Conservation (phyloP, 2,797 vertebrate genomes). For the Pristis pectinata region DNA sequence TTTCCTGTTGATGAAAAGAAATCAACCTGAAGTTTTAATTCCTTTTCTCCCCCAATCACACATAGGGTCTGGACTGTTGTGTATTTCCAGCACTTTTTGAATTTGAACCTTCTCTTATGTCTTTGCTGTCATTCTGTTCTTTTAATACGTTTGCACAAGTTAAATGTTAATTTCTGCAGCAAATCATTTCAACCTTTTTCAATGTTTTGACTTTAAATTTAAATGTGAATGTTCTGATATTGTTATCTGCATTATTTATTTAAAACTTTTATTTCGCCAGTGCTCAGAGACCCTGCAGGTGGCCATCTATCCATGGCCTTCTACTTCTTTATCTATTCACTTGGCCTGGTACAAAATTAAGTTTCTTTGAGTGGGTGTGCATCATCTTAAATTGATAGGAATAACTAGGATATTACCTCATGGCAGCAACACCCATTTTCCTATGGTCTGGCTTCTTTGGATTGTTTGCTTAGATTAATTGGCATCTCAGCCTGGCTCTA, state of each 20-base stretch:
- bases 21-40: too few species aligned
- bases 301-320: neutral
- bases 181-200: too few species aligned
- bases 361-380: neutral
- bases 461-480: neutral
- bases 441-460: neutral
- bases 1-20: too few species aligned
- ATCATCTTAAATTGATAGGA: neutral
- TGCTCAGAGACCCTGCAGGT: neutral
- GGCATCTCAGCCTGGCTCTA: neutral
- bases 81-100: too few species aligned
- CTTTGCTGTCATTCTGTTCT: too few species aligned
- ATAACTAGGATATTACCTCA: neutral
- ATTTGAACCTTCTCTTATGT: too few species aligned
- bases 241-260: neutral
- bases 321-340: neutral
- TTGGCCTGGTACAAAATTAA: neutral
- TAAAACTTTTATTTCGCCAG: neutral
- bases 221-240: too few species aligned
- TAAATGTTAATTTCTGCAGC: too few species aligned
- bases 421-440: neutral
- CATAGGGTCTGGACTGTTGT: too few species aligned
- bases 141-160: too few species aligned
- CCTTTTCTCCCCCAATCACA: too few species aligned
- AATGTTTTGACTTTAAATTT: too few species aligned